Evolutionary conservation across 2,113 vertebrate species (phyloP).

Genomic region (Neogobius melanostomus): DNA sequence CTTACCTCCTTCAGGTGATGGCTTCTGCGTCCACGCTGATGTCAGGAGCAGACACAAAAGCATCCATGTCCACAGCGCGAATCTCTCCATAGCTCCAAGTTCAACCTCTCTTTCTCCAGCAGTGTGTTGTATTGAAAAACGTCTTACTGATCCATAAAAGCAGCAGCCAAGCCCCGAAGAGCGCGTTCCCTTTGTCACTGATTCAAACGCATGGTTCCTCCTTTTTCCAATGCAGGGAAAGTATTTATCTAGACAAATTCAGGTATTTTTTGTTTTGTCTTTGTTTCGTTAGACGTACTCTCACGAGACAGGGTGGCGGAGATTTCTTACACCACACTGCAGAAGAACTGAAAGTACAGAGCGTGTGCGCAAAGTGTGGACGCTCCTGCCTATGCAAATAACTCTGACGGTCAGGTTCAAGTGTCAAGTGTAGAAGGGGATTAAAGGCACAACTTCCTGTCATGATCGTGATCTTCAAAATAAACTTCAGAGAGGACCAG

Average conservation of each 20-base stretch:
- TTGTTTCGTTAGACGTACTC: slow-evolving; percentile 11
- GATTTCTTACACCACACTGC: not conserved
- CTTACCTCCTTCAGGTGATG: slow-evolving; percentile 64
- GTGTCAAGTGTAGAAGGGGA: not conserved
- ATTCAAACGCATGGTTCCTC: slow-evolving; percentile 19
- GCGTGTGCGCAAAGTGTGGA: slow-evolving; percentile 19
- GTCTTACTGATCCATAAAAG: slow-evolving; percentile 39
- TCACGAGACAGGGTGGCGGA: not conserved
- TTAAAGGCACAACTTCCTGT: not conserved
- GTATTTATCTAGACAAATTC: slow-evolving; percentile 3
- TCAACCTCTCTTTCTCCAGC: slow-evolving; percentile 15
- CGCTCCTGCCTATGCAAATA: slow-evolving; percentile 22
- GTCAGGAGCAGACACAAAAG: slow-evolving; percentile 45
- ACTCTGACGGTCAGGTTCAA: slow-evolving; percentile 3
- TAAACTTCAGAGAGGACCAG: slow-evolving; percentile 14
- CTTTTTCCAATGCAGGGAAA: slow-evolving; percentile 6
- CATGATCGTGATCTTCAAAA: slow-evolving; percentile 35
- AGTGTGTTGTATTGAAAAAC: slow-evolving; percentile 8
- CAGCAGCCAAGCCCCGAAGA: slow-evolving; percentile 32
- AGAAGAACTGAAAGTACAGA: slow-evolving; percentile 9
- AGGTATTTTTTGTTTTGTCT: not conserved
- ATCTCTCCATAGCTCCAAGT: slow-evolving; percentile 44
- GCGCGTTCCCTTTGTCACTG: slow-evolving; percentile 39
- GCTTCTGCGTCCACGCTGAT: slow-evolving; percentile 29
- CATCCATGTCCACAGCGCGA: slow-evolving; percentile 34